Evolutionary conservation across 1,140 invertebrate species (phyloP), one percentile per base, ranked within the genome.

Genomic region (Eurytemora carolleeae): DNA sequence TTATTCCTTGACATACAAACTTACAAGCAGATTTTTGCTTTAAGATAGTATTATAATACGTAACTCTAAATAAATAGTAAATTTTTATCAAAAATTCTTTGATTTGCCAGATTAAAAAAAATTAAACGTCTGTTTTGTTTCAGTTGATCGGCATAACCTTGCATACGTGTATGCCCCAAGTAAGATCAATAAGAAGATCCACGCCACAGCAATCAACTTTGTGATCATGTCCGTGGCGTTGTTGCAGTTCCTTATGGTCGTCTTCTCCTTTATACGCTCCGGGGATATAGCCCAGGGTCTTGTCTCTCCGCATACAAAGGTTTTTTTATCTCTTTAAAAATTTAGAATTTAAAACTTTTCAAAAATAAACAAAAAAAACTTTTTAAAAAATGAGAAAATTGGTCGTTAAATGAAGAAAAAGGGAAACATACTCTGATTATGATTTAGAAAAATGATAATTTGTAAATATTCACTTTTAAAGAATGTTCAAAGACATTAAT

Each of bases 101-200:
- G n/a, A n/a, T n/a, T n/a, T n/a, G n/a, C n/a, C n/a, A n/a, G n/a
- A n/a, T n/a, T n/a, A n/a, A n/a, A n/a, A n/a, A n/a, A n/a, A n/a
- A n/a, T n/a, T n/a, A n/a, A n/a, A n/a, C n/a, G n/a, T n/a, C n/a
- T n/a, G n/a, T n/a, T n/a, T n/a, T n/a, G n/a, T n/a, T n/a, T n/a
- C n/a, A n/a, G n/a, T n/a, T n/a, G n/a, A n/a, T 73, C 83, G 90
- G 60, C 89, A 96, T 71, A 97, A 97, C 74, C 80, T 97, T 55
- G 94, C 86, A 72, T 96, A 93, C 74, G 91, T 87, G 0, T 97
- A 96, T 71, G 86, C 84, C 44, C 86, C 89, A 1, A 79, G 77
- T 15, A 78, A 78, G 65, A 81, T 82, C 58, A 78, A 75, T 66
- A 76, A 77, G 58, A 73, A 76, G 61, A 80, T 82, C 58, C 80